Percentiles rank a stretch among this genome's conserved stretches.
Evolutionary conservation across 2,113 vertebrate species (phyloP).

Genomic region (Ceuthmochares aereus): DNA sequence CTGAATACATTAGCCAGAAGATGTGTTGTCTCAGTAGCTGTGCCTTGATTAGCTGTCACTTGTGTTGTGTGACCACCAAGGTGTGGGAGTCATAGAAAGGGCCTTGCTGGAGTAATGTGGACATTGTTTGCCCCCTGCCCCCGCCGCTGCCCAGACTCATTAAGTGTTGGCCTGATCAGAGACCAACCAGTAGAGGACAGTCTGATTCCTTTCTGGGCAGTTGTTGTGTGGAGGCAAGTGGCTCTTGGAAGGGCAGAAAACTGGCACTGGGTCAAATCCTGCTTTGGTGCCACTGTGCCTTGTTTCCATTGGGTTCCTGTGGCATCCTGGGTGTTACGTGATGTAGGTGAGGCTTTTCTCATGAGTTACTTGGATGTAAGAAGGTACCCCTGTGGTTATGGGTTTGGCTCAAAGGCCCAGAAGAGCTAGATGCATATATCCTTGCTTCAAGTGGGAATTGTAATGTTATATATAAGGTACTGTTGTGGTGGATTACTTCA

Average conservation of each 20-base stretch:
- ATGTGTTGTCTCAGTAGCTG: neutral
- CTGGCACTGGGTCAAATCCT: neutral
- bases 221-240: accelerated
- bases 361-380: neutral
- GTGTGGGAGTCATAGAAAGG: neutral
- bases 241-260: neutral
- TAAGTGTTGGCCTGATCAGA: neutral
- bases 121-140: neutral
- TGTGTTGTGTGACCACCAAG: neutral
- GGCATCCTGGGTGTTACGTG: neutral
- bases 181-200: neutral
- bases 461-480: neutral
- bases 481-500: neutral
- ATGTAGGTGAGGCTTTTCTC: neutral
- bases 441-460: neutral
- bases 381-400: neutral
- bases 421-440: neutral
- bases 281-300: accelerated
- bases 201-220: neutral
- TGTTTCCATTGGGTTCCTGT: accelerated
- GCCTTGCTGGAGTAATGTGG: neutral
- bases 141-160: neutral
- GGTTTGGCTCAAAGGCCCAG: neutral
- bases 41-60: neutral
- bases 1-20: neutral